phyloP scores from a whole-genome alignment of 2,888 invertebrate genomes.

The Philereme transversata region DNA sequence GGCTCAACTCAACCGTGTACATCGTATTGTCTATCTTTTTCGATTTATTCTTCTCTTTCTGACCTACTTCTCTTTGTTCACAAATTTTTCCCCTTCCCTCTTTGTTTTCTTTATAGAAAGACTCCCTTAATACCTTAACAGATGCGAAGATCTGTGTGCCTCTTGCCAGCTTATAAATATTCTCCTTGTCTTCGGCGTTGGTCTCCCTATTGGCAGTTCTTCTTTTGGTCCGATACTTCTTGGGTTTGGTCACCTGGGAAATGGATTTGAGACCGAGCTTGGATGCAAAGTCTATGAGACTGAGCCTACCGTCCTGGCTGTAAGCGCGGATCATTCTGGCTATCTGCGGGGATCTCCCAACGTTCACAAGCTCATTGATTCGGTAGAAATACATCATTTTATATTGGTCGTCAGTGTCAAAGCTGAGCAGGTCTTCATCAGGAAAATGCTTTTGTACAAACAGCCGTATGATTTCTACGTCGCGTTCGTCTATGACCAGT shows the following conservation, averaged over 20 bases:
- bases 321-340: slow-evolving; percentile 33
- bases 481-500: slow-evolving; percentile 23
- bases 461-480: slow-evolving; percentile 22
- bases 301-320: slow-evolving; percentile 15
- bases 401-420: slow-evolving; percentile 21
- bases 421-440: slow-evolving; percentile 18
- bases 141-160: background rate
- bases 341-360: slow-evolving; percentile 46
- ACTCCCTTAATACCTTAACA: slow-evolving; percentile 1
- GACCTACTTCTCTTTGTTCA: background rate
- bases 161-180: background rate
- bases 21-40: background rate
- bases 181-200: slow-evolving; percentile 2
- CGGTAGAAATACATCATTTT: slow-evolving; percentile 45
- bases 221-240: slow-evolving; percentile 19
- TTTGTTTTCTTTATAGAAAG: background rate
- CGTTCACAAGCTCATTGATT: slow-evolving; percentile 58
- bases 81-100: background rate
- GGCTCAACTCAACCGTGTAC: background rate
- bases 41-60: background rate
- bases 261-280: slow-evolving; percentile 48
- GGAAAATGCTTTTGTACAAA: slow-evolving; percentile 13
- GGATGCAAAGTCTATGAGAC: slow-evolving; percentile 47
- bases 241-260: slow-evolving; percentile 23
- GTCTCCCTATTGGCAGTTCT: background rate